Evolutionary conservation across 2,113 vertebrate genomes (phyloP).

Genomic region (Xiphorhynchus elegans): DNA sequence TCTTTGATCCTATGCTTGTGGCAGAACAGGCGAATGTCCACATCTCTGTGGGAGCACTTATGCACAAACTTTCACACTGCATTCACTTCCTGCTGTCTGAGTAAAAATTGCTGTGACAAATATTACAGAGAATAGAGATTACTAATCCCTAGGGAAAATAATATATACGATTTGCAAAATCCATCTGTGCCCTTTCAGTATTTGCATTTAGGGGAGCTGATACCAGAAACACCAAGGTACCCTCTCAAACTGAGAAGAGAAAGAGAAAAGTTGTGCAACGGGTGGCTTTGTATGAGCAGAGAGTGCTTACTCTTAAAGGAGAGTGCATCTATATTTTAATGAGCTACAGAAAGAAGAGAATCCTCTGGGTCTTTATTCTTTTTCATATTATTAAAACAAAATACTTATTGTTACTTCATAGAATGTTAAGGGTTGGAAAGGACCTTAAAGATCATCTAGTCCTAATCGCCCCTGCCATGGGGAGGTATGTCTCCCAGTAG

Average conservation of each 20-base stretch:
- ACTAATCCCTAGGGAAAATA: neutral
- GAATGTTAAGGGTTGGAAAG: neutral
- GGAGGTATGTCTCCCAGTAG: neutral
- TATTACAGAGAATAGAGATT: neutral
- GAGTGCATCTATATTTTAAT: neutral
- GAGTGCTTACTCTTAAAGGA: neutral
- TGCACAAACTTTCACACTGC: neutral
- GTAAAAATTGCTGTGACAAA: neutral
- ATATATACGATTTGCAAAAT: neutral
- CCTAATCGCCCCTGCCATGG: fast-evolving
- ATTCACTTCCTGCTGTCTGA: neutral
- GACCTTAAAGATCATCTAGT: neutral
- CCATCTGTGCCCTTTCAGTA: neutral
- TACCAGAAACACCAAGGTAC: neutral
- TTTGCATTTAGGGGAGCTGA: neutral
- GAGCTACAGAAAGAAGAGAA: neutral
- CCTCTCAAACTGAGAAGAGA: neutral
- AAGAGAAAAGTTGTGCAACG: neutral
- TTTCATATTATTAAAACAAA: neutral
- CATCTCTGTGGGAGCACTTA: neutral
- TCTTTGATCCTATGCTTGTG: fast-evolving
- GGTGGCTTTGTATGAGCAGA: neutral
- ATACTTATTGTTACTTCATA: neutral
- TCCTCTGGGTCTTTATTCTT: neutral
- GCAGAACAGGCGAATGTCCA: neutral